Evolutionary conservation across 2,888 invertebrate genomes (phyloP), one percentile per base, ranked within the genome.

Genomic region (Drosophila macrothrix): DNA sequence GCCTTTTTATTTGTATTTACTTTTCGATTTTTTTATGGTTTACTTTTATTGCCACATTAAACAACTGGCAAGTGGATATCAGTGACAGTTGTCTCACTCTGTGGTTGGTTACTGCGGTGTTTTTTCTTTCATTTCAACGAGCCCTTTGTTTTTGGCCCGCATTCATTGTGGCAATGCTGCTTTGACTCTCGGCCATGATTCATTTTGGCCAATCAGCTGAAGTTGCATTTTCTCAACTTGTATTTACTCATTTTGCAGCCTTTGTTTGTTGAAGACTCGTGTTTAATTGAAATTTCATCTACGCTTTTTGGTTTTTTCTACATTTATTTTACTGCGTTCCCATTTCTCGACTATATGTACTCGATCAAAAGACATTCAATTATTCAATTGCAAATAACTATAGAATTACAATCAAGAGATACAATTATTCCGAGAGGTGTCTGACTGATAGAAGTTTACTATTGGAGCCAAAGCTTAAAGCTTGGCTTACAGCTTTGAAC

Each of bases 61-160:
- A 63, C 79, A 82, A 76, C 81, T 79, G 70, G 19, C 22, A 49
- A 56, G 43, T 33, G 39, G 52, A 50, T 64, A 67, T 16, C 2
- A 46, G 4, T 4, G 46, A 46, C 46, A 16, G 4, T 25, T 60
- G 14, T 65, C 46, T 33, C 58, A 29, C 14, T 29, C 58, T 78
- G 60, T 29, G 78, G 53, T 56, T 78, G 46, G 22, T 46, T 4
- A 12, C 22, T 43, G 43, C 2, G 43, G 22, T 12, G 22, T 22
- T n/a, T 12, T 41, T 43, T 22, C 19, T 39, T 49, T 76, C 35
- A 59, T 77, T 80, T 69, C 16, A 53, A 43, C 54, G 56, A 14
- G 25, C 41, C 28, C 29, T 64, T 59, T 54, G 25, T 43, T 29
- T 58, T 60, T 10, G 58, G 31, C 37, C 7, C 29, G 37, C 16